Percentiles rank a stretch among this genome's conserved stretches.
These are phyloP conservation scores for Abrostola tripartita DNA, from an alignment of 2,888 invertebrate genomes.

Conservation along the genomic window DNA sequence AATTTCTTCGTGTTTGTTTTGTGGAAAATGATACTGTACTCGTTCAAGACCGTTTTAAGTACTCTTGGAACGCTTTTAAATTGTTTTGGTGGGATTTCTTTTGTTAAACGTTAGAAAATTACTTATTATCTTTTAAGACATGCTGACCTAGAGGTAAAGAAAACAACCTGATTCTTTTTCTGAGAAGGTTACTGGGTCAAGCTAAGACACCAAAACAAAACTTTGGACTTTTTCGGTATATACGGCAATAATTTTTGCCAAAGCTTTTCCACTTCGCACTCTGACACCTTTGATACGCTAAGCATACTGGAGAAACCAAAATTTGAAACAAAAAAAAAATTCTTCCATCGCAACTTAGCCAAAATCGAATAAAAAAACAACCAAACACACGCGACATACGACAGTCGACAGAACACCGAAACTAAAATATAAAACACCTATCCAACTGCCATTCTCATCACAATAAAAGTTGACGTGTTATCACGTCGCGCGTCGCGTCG, in stretches of 20 bases:
- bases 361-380: too few relatives aligned
- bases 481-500: slow-evolving; percentile 51
- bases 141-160: neutral
- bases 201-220: neutral
- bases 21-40: slow-evolving; percentile 33
- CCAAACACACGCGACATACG: neutral
- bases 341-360: too few relatives aligned
- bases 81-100: slow-evolving; percentile 12
- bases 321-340: too few relatives aligned
- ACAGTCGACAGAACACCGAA: slow-evolving; percentile 18
- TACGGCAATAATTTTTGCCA: neutral
- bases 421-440: slow-evolving; percentile 47
- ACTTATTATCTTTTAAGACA: slow-evolving; percentile 2
- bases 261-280: too few relatives aligned
- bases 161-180: neutral
- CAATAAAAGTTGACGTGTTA: slow-evolving; percentile 63
- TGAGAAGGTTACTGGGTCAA: too few relatives aligned
- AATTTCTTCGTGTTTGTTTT: slow-evolving; percentile 23
- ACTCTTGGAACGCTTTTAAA: slow-evolving; percentile 20
- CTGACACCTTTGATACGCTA: too few relatives aligned
- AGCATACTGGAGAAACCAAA: too few relatives aligned
- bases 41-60: slow-evolving; percentile 14
- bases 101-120: slow-evolving; percentile 6
- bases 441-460: slow-evolving; percentile 49
- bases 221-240: too few relatives aligned